These are phyloP conservation scores for Scaptomyza graminum DNA, from an alignment of 1,140 invertebrate genomes.

Conservation along the genomic window DNA sequence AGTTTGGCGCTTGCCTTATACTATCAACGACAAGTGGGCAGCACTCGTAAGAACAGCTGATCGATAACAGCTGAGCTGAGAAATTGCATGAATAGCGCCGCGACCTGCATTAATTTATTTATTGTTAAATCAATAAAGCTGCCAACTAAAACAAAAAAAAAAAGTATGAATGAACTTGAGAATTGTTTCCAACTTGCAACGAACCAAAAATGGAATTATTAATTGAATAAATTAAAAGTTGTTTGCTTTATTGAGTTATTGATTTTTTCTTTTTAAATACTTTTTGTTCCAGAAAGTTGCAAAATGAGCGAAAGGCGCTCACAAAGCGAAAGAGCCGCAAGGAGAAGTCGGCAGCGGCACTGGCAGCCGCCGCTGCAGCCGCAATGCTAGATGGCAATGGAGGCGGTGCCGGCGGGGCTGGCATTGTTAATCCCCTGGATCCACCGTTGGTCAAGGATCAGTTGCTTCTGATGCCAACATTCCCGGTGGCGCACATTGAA, in stretches of 20 bases:
- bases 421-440: constrained; percentile 72
- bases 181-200: background rate
- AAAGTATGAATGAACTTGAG: background rate
- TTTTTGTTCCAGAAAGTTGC: constrained; percentile 57
- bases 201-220: background rate
- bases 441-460: constrained; percentile 76
- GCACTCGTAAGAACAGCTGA: constrained; percentile 58
- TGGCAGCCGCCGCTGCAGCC: constrained; percentile 65
- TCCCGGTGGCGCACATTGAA: constrained; percentile 79
- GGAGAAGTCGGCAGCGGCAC: constrained; percentile 71
- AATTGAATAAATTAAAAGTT: background rate
- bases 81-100: constrained; percentile 15
- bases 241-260: background rate
- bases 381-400: constrained; percentile 52
- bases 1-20: constrained; percentile 49
- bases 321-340: constrained; percentile 81
- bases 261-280: background rate
- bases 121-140: constrained; percentile 33
- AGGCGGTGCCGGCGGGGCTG: constrained; percentile 31
- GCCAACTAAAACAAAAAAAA: background rate
- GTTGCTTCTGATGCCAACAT: constrained; percentile 66
- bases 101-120: constrained; percentile 71
- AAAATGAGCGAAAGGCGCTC: constrained; percentile 73
- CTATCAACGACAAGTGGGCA: constrained; percentile 53
- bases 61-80: constrained; percentile 26